Evolutionary conservation across 2,113 vertebrate species (phyloP), one percentile per base, ranked within the genome.

Genomic region (Lucifuga dentata): DNA sequence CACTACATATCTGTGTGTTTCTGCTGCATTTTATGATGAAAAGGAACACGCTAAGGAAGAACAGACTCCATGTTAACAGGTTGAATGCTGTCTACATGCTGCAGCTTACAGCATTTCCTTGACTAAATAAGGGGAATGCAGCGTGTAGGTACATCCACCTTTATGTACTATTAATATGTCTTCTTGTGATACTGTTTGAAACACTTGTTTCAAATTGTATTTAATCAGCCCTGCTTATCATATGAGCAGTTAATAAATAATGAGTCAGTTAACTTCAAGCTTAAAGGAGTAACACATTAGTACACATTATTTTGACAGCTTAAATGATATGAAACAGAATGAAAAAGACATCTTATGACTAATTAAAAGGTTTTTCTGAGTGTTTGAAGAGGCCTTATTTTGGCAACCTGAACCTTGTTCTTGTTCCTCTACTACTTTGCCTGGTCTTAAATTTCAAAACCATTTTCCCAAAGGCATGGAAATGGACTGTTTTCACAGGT

Each of bases 1-100:
- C n/a, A n/a, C n/a, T n/a, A n/a, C n/a, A n/a, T n/a, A n/a, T n/a
- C n/a, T 29, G 26, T 58, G 23, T 65, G 15, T 26, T 66, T 67
- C 57, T n/a, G 41, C 60, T 51, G 57, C 29, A 52, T 63, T 74
- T 74, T 53, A 36, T 49, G 21, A 63, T 29, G 9, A 56, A 59
- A 60, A 44, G 20, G 26, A 23, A 50, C 13, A 45, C 26, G 29
- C 43, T 60, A 57, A 60, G 56, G 43, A 17, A 50, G 59, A 65
- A 46, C 39, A 38, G 9, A 46, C 29, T 65, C 40, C 39, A 65
- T 68, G 64, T 73, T 60, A 60, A 71, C 57, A 65, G 68, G 75
- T 73, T 51, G 68, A 57, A 19, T 52, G 63, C 48, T 59, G 57
- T 41, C 64, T 50, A 57, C 57, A 9, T 61, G 39, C 52, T 63